These are phyloP conservation scores for Aspidiotus destructor DNA, from an alignment of 2,888 invertebrate species.

Conservation along the genomic window DNA sequence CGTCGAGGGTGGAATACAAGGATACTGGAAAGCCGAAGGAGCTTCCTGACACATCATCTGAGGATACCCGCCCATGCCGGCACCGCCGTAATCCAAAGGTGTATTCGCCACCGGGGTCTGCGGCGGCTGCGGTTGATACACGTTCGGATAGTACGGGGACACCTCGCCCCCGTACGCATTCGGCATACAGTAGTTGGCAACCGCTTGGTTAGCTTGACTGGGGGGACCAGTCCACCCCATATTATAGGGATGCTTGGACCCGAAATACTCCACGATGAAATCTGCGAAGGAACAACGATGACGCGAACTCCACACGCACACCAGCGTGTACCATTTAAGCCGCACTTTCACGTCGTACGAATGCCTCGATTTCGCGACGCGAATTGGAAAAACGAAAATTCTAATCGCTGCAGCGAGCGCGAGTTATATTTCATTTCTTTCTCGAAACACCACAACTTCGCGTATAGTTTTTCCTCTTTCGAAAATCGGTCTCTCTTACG, in stretches of 20 bases:
- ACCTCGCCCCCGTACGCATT: background rate
- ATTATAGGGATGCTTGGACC: background rate
- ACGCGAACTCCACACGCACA: background rate
- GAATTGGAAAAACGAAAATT: too few species aligned
- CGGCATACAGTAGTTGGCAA: background rate
- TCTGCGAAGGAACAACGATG: background rate
- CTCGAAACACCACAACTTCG: too few species aligned
- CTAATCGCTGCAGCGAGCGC: too few species aligned
- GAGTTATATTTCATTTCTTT: too few species aligned
- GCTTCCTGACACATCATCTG: background rate
- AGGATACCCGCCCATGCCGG: background rate
- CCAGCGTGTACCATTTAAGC: background rate
- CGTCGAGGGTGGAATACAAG: background rate
- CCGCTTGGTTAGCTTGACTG: too few species aligned
- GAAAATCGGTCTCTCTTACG: too few species aligned
- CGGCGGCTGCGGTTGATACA: background rate
- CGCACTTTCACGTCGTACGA: slow-evolving; percentile 1
- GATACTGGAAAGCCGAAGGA: background rate
- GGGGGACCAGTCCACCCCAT: slow-evolving; percentile 19
- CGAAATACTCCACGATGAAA: slow-evolving; percentile 18
- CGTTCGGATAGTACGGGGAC: background rate
- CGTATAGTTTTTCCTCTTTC: too few species aligned
- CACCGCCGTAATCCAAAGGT: background rate
- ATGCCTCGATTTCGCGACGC: background rate
- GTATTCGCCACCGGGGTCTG: background rate